Evolutionary conservation across 2,113 vertebrate genomes (phyloP).

Genomic region (Gymnocephalus cernua): DNA sequence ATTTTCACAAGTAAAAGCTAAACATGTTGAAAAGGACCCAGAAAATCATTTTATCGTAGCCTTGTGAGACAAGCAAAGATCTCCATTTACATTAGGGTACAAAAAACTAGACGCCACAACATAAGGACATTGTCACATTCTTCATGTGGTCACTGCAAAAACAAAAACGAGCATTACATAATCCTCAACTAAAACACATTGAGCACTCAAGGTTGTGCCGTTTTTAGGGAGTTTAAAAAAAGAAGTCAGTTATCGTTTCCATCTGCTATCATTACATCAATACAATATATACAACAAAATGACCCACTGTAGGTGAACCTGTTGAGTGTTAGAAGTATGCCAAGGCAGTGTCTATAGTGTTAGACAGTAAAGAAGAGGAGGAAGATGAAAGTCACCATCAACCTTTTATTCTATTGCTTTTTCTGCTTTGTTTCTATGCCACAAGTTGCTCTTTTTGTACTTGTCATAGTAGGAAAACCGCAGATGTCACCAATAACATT

Average conservation of each 20-base stretch:
- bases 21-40: background rate
- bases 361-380: background rate
- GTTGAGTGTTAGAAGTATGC: background rate
- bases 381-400: too few relatives aligned
- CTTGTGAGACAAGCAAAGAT: background rate
- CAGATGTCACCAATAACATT: background rate
- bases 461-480: background rate
- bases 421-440: too few relatives aligned
- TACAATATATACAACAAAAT: background rate
- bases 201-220: background rate
- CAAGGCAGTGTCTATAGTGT: background rate
- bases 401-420: background rate
- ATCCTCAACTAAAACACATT: background rate
- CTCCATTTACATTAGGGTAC: background rate
- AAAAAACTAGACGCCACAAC: background rate
- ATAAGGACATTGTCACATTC: background rate
- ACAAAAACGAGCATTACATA: background rate
- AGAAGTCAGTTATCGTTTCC: background rate
- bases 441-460: too few relatives aligned
- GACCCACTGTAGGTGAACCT: background rate
- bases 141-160: background rate
- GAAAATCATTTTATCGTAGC: fast-evolving
- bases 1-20: background rate
- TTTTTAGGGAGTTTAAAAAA: background rate
- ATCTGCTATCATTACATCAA: background rate